Percentiles rank a stretch among this genome's conserved stretches.
Evolutionary conservation across 2,888 invertebrate genomes (phyloP).

Genomic region (Meiosimyza platycephala): DNA sequence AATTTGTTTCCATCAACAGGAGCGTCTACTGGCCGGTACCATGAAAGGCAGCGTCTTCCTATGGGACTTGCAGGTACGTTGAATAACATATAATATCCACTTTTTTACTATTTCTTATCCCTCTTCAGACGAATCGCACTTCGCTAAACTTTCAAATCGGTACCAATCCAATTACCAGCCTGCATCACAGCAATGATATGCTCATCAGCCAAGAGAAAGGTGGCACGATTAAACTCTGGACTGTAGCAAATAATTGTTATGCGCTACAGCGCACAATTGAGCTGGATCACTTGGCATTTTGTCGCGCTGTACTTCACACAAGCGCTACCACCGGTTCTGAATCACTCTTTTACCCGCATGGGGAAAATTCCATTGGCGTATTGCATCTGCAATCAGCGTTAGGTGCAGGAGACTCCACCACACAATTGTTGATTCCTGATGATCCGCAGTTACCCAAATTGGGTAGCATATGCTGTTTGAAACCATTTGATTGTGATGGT

Average conservation of each 20-base stretch:
- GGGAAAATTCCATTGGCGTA: conserved; percentile 68
- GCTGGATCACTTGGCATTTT: conserved; percentile 78
- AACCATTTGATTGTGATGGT: conserved; percentile 65
- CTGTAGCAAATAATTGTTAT: conserved; percentile 73
- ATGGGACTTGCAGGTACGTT: conserved; percentile 81
- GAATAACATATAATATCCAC: background rate
- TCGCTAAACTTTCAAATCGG: conserved; percentile 76
- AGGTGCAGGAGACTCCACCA: conserved; percentile 45
- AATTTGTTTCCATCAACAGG: conserved; percentile 76
- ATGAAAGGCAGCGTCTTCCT: conserved; percentile 80
- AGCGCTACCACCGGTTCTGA: conserved; percentile 62
- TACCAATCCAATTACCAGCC: conserved; percentile 68
- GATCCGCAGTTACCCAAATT: conserved; percentile 63
- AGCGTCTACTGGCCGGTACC: conserved; percentile 79
- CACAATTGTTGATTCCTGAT: conserved; percentile 63
- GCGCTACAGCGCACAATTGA: conserved; percentile 71
- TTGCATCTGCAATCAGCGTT: conserved; percentile 64
- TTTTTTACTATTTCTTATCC: background rate
- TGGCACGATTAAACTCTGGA: conserved; percentile 77
- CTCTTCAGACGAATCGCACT: conserved; percentile 76
- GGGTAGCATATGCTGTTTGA: conserved; percentile 73
- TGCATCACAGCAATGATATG: conserved; percentile 70
- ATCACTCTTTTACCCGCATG: conserved; percentile 75
- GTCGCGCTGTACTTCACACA: conserved; percentile 71
- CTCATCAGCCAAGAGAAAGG: conserved; percentile 82